phyloP scores from a whole-genome alignment of 2,888 invertebrate genomes.

The Corbicula japonica region DNA sequence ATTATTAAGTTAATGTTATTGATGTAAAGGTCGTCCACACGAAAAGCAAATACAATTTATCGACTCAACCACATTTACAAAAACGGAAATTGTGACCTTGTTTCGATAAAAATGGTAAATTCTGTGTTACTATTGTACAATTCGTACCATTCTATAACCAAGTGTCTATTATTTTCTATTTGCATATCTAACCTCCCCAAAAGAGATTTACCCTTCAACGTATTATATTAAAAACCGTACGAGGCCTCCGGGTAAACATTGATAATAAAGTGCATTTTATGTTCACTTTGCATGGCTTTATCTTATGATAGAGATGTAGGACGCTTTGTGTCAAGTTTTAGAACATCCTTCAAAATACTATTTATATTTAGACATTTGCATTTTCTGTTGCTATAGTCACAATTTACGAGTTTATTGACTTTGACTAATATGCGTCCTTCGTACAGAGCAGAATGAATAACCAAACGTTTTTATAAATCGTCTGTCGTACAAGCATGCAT shows the following conservation, averaged over 20 bases:
- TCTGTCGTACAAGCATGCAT: too few species aligned
- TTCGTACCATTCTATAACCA: constrained; percentile 4
- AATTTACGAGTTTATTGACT: too few species aligned
- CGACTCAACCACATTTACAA: too few species aligned
- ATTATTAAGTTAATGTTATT: too few species aligned
- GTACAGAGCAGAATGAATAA: too few species aligned
- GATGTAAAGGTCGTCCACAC: too few species aligned
- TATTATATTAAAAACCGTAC: constrained; percentile 6
- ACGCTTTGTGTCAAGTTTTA: constrained; percentile 33
- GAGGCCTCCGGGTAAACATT: constrained; percentile 11
- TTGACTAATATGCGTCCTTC: too few species aligned
- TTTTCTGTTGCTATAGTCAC: constrained; percentile 17
- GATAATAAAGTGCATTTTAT: constrained; percentile 12
- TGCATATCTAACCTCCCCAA: constrained; percentile 8
- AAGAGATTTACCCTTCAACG: constrained; percentile 3
- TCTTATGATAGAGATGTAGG: constrained; percentile 16
- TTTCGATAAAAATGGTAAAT: too few species aligned
- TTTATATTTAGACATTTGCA: constrained; percentile 24
- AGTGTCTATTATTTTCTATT: constrained; percentile 9
- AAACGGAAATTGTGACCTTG: too few species aligned
- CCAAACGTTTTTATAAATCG: too few species aligned
- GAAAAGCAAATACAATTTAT: too few species aligned
- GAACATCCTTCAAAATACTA: constrained; percentile 16
- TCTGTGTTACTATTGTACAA: constrained; percentile 12
- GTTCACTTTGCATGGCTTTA: constrained; percentile 12